phyloP scores from a whole-genome alignment of 1,140 invertebrate species.

The Ceratitis capitata region DNA sequence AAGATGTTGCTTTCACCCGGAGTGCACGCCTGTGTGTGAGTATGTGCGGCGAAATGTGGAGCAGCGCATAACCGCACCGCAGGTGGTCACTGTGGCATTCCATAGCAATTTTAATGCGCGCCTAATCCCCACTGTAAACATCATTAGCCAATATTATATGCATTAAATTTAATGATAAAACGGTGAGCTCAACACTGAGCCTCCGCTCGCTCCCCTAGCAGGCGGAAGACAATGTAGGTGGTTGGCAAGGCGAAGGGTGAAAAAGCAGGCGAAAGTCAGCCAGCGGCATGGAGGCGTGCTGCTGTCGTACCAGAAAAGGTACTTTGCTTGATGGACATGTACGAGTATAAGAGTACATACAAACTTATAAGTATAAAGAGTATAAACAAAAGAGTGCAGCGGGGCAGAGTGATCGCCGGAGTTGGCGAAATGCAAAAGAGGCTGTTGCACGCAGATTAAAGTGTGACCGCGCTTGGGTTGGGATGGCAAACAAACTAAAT shows the following conservation, averaged over 20 bases:
- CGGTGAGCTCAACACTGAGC: conserved; percentile 5
- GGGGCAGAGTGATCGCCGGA: neutral
- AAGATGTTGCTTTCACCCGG: too few species aligned
- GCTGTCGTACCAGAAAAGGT: neutral
- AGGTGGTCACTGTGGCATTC: conserved; percentile 56
- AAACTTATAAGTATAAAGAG: neutral
- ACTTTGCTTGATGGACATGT: neutral
- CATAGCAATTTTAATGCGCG: conserved; percentile 60
- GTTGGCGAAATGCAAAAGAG: neutral
- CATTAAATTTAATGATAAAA: conserved; percentile 66
- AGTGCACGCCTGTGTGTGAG: neutral
- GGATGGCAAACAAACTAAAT: neutral
- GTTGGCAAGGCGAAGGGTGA: neutral
- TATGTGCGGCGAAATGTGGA: neutral
- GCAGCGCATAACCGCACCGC: conserved; percentile 43
- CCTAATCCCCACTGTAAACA: conserved; percentile 64
- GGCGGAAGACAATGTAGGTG: neutral
- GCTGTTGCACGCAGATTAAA: neutral
- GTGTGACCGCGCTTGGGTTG: conserved; percentile 8
- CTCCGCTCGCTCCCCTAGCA: neutral
- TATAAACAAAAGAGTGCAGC: neutral
- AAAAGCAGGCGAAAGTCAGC: neutral
- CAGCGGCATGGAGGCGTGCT: neutral
- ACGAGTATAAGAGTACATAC: neutral
- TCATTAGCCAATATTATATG: conserved; percentile 66